A percentile compares a stretch with the other conserved stretches of the same genome.
These are phyloP conservation scores for Phylloscopus whistleri DNA, from an alignment of 2,113 vertebrate species.

Conservation along the genomic window DNA sequence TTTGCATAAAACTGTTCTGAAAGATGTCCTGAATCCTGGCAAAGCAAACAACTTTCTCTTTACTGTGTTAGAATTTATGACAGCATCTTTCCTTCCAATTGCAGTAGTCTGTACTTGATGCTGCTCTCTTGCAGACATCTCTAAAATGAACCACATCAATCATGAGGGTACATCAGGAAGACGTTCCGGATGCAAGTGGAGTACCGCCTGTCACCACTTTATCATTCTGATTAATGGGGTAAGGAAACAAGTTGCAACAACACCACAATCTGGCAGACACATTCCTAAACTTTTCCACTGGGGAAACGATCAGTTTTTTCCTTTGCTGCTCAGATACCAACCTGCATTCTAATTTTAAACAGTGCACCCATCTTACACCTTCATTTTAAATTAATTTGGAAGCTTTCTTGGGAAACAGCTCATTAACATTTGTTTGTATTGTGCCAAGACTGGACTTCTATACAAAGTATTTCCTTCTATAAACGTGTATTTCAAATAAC, in stretches of 20 bases:
- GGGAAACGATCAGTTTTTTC: neutral
- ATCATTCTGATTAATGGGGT: conserved; percentile 6
- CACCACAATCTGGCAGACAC: neutral
- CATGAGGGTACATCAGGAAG: neutral
- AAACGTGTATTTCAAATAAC: neutral
- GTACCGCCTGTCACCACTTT: neutral
- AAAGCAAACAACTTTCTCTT: neutral
- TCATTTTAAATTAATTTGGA: neutral
- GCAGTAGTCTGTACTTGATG: neutral
- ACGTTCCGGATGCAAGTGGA: neutral
- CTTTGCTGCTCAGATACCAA: neutral
- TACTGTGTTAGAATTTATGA: neutral
- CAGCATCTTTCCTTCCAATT: neutral
- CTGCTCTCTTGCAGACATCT: neutral
- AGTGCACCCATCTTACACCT: neutral
- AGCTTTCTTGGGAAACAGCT: neutral
- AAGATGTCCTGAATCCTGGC: neutral
- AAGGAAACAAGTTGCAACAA: neutral
- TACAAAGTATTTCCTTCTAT: neutral
- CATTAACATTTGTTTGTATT: neutral
- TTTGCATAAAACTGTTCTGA: neutral
- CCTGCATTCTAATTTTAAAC: neutral
- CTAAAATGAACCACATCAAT: conserved; percentile 23
- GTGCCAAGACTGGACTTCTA: neutral
- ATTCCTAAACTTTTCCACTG: neutral